phyloP scores from a whole-genome alignment of 2,113 vertebrate genomes.

The Oreochromis spilurus region DNA sequence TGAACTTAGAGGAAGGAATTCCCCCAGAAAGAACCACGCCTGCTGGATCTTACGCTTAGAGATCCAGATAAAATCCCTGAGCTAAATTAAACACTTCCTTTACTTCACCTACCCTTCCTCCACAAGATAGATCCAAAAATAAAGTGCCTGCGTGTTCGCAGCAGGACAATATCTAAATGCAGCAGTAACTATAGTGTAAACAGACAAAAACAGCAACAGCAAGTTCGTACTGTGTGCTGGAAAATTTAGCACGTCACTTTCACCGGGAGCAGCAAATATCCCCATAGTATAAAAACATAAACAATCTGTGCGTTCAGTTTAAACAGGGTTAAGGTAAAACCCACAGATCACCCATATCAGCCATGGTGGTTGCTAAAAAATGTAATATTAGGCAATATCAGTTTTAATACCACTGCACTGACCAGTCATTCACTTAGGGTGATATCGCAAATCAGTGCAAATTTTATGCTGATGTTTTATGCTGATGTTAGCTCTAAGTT shows the following conservation, averaged over 20 bases:
- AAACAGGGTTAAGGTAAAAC: background rate
- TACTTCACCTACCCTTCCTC: slow-evolving; percentile 44
- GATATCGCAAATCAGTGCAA: background rate
- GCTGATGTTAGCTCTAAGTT: background rate
- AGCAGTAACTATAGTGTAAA: background rate
- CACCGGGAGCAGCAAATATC: background rate
- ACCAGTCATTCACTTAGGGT: background rate
- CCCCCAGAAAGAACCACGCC: slow-evolving; percentile 63
- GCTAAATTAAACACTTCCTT: slow-evolving; percentile 66
- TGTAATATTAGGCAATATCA: background rate
- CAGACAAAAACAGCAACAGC: slow-evolving; percentile 17
- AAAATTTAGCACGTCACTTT: background rate
- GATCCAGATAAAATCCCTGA: slow-evolving; percentile 51
- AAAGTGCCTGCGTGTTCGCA: slow-evolving; percentile 21
- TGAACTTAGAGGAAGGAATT: slow-evolving; percentile 55
- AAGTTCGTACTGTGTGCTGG: background rate
- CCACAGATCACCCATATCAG: background rate
- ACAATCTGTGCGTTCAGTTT: background rate
- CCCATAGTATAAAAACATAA: background rate
- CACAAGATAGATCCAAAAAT: slow-evolving; percentile 34
- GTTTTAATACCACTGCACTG: background rate
- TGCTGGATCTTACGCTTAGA: slow-evolving; percentile 29
- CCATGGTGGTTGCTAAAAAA: background rate
- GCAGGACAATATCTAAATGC: slow-evolving; percentile 20
- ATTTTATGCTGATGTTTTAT: background rate